Percentiles rank a stretch among this genome's conserved stretches.
Conservation (phyloP, 2,113 vertebrate genomes). For the Rhinopomastus cyanomelas region DNA sequence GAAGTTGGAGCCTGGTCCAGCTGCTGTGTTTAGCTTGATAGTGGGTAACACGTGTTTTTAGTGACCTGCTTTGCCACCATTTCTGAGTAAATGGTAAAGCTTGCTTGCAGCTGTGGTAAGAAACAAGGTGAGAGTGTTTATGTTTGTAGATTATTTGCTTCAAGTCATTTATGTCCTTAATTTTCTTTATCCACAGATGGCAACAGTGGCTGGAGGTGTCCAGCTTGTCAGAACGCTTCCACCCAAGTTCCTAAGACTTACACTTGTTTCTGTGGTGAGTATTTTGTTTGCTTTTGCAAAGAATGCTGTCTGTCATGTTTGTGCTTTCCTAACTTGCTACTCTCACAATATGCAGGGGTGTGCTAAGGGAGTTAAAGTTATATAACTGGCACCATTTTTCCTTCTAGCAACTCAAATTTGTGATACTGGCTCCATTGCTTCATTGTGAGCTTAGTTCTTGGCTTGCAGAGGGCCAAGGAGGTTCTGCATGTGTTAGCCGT, state of each 20-base stretch:
- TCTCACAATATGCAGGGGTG: background rate
- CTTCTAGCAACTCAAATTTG: background rate
- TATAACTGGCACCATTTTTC: background rate
- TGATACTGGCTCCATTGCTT: background rate
- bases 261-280: slow-evolving; percentile 96
- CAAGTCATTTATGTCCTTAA: background rate
- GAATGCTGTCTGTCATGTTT: background rate
- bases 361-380: background rate
- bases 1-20: background rate
- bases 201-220: slow-evolving; percentile 93
- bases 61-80: background rate
- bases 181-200: slow-evolving; percentile 78
- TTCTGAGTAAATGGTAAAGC: background rate
- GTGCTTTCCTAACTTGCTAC: background rate
- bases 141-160: background rate
- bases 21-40: background rate
- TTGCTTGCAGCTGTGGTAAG: background rate
- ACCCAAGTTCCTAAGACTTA: slow-evolving; percentile 85
- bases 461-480: background rate
- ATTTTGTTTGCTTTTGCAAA: background rate
- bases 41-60: background rate
- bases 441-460: background rate
- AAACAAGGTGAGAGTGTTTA: background rate
- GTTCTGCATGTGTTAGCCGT: background rate
- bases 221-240: slow-evolving; percentile 94